Evolutionary conservation across 23 tunicate genomes (phyloP).

Genomic region (Corella eumyota): DNA sequence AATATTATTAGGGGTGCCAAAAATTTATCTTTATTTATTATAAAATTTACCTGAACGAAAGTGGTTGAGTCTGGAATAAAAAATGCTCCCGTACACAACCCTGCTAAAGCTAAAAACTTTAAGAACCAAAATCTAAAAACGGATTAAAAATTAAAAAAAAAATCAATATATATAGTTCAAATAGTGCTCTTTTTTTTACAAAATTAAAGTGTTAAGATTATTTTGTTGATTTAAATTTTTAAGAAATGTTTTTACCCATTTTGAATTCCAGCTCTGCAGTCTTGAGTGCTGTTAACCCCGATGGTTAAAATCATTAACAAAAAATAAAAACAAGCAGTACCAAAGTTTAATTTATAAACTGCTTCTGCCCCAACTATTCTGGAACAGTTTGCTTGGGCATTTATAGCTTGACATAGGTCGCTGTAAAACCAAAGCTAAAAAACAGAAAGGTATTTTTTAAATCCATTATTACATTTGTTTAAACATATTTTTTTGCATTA

Average conservation of each 20-base stretch:
- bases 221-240: too few relatives aligned
- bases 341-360: conserved; percentile 86
- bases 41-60: conserved; percentile 20
- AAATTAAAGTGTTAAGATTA: neutral
- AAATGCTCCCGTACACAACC: conserved; percentile 67
- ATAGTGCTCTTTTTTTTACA: neutral
- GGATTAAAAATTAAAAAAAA: neutral
- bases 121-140: conserved; percentile 85
- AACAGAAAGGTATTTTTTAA: neutral
- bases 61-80: conserved; percentile 67
- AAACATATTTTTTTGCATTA: too few relatives aligned
- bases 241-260: conserved; percentile 73
- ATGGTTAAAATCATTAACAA: conserved; percentile 61
- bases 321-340: conserved; percentile 75
- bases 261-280: conserved; percentile 92
- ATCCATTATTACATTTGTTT: too few relatives aligned
- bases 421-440: conserved; percentile 14
- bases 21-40: too few relatives aligned
- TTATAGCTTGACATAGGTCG: conserved; percentile 12
- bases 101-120: conserved; percentile 69
- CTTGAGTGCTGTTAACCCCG: conserved; percentile 50
- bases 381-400: conserved; percentile 13
- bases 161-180: conserved; percentile 1
- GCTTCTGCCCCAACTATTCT: conserved; percentile 25
- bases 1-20: too few relatives aligned